A percentile compares a stretch with the other conserved stretches of the same genome.
These are phyloP conservation scores for Smittia aterrima DNA, from an alignment of 2,888 invertebrate species.

Conservation along the genomic window DNA sequence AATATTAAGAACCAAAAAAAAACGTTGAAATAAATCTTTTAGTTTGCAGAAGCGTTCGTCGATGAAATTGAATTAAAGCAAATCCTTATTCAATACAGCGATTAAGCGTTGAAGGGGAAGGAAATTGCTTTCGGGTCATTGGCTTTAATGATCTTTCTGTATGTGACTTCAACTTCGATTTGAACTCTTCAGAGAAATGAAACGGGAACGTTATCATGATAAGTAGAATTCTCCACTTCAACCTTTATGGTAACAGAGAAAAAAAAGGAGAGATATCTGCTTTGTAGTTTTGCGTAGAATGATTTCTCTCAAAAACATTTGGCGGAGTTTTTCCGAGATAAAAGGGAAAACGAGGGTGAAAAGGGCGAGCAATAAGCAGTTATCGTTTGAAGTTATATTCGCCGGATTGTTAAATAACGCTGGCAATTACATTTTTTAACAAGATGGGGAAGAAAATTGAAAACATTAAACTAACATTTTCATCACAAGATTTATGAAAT, in stretches of 20 bases:
- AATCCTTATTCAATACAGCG: neutral
- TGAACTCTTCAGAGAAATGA: too few relatives aligned
- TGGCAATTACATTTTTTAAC: neutral
- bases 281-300: too few relatives aligned
- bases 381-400: constrained; percentile 9
- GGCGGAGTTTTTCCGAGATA: neutral
- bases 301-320: too few relatives aligned
- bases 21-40: too few relatives aligned
- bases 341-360: neutral
- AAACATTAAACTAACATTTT: neutral
- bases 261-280: too few relatives aligned
- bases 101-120: neutral
- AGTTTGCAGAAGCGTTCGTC: neutral
- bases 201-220: too few relatives aligned
- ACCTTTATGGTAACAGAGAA: too few relatives aligned
- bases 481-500: too few relatives aligned
- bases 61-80: constrained; percentile 26
- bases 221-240: too few relatives aligned
- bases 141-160: constrained; percentile 19
- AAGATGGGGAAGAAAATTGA: neutral
- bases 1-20: too few relatives aligned
- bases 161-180: neutral
- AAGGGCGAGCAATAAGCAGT: neutral
- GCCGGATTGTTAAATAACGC: neutral
- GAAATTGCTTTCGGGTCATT: constrained; percentile 31